Conservation (phyloP, 2,113 vertebrate species). For the Pomatostomus ruficeps region DNA sequence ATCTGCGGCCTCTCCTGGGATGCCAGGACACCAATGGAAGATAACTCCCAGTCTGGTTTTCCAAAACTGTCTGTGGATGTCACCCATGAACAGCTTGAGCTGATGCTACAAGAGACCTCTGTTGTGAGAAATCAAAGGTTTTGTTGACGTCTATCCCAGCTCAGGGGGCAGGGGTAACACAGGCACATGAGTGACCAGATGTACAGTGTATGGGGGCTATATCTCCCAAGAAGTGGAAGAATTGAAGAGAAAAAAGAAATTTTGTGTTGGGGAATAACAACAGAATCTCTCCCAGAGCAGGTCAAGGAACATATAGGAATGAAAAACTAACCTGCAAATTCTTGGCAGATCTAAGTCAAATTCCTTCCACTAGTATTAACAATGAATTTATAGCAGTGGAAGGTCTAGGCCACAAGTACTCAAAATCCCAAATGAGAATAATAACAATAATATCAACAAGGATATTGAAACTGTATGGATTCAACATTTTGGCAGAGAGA, state of each 20-base stretch:
- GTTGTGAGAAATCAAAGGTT: background rate
- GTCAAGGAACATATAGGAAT: background rate
- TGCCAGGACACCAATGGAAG: constrained; percentile 18
- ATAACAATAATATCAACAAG: background rate
- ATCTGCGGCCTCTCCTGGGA: constrained; percentile 30
- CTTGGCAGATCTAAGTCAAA: background rate
- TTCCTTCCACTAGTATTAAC: background rate
- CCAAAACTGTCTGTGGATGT: constrained; percentile 44
- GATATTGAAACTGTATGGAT: background rate
- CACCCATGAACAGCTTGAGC: constrained; percentile 63
- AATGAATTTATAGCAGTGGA: background rate
- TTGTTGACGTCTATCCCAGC: background rate
- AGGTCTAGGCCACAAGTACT: background rate
- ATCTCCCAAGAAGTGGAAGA: background rate
- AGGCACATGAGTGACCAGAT: background rate
- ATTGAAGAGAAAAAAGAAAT: background rate
- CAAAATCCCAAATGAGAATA: background rate
- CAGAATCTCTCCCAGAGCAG: background rate
- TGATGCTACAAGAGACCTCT: constrained; percentile 51
- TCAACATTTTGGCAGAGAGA: background rate
- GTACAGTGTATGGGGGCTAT: accelerated
- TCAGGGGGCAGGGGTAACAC: background rate
- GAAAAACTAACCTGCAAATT: background rate
- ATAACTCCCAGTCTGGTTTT: constrained; percentile 63
- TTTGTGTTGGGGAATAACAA: background rate